phyloP scores from a whole-genome alignment of 2,888 invertebrate species.

The Sicus ferrugineus region DNA sequence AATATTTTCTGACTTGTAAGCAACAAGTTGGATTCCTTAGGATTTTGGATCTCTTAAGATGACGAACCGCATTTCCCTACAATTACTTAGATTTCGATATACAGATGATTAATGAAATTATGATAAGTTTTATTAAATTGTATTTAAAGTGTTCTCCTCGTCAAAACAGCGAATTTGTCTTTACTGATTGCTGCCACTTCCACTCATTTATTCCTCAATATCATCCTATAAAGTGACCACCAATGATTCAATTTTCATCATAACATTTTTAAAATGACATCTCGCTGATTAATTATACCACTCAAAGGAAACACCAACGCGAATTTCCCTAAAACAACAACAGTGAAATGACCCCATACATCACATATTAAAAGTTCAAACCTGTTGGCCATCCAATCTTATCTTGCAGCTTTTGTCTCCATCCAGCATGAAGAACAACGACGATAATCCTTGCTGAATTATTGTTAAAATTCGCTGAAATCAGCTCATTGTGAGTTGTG shows the following conservation, averaged over 20 bases:
- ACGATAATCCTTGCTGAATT: slow-evolving; percentile 27
- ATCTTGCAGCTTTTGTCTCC: slow-evolving; percentile 3
- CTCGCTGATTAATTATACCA: slow-evolving; percentile 18
- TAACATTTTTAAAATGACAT: no score
- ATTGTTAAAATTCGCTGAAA: slow-evolving; percentile 26
- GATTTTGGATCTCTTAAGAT: no score
- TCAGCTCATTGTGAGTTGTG: slow-evolving; percentile 21
- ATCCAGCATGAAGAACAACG: slow-evolving; percentile 23
- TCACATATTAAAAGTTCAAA: neutral
- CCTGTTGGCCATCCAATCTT: slow-evolving; percentile 24
- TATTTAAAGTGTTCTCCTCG: no score
- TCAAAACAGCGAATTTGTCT: neutral
- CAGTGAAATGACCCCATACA: neutral
- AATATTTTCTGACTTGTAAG: no score
- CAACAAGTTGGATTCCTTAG: no score
- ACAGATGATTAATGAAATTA: no score
- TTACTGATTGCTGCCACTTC: neutral
- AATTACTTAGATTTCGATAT: no score
- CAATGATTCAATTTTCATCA: no score
- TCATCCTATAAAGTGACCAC: no score
- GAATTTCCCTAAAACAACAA: neutral
- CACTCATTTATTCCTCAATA: neutral
- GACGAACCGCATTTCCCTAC: no score
- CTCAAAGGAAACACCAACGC: neutral
- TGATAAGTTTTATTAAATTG: no score